Evolutionary conservation across 2,888 invertebrate genomes (phyloP).

Genomic region (Cantharis rustica): DNA sequence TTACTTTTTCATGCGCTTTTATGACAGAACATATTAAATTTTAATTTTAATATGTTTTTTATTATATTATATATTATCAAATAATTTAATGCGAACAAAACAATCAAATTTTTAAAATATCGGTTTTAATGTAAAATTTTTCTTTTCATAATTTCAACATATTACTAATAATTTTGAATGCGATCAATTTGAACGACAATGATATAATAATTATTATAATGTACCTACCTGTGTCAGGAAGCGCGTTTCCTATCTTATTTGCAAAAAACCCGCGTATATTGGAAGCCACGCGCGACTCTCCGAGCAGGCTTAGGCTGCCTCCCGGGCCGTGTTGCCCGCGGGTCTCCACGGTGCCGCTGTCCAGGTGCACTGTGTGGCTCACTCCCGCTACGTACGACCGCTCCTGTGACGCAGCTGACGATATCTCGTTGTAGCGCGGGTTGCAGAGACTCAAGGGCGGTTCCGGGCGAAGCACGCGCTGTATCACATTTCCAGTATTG

Average conservation of each 20-base stretch:
- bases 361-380: conserved; percentile 50
- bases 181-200: not conserved
- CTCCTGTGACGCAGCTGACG: conserved; percentile 46
- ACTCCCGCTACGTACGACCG: conserved; percentile 53
- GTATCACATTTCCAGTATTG: conserved; percentile 31
- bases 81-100: not conserved
- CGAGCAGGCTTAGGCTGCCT: conserved; percentile 66
- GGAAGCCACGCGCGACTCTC: conserved; percentile 70
- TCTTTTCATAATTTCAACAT: not conserved
- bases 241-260: conserved; percentile 69
- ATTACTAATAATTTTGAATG: too few species aligned
- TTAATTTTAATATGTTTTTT: too few species aligned
- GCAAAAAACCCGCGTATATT: conserved; percentile 75
- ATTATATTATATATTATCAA: too few species aligned
- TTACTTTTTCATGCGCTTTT: not conserved
- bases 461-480: conserved; percentile 41
- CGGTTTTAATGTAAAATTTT: not conserved
- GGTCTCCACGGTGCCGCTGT: conserved; percentile 55
- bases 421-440: conserved; percentile 53
- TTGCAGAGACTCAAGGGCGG: conserved; percentile 56
- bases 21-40: not conserved
- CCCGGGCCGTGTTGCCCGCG: conserved; percentile 52
- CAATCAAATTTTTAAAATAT: not conserved
- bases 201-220: not conserved
- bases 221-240: conserved; percentile 74